Base-by-base conservation (phyloP, 2,888 invertebrate genomes). In the Dione vanillae region DNA sequence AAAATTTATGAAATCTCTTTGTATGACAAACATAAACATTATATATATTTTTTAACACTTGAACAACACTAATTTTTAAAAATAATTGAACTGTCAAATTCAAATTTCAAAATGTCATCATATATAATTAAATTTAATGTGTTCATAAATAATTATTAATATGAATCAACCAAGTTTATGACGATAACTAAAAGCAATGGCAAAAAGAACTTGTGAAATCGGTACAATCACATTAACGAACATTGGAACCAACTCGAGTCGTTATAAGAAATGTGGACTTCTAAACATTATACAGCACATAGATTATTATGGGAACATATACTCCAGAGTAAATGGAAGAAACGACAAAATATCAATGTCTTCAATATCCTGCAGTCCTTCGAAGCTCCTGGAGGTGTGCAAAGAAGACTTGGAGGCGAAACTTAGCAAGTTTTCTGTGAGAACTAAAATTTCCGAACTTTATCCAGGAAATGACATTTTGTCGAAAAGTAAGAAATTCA, bases 271-370 rank as follows among this genome's bases (percentile, higher is more conserved):
- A 68, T 86, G 86, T 61, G 67, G 64, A 3, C 71, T 82, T 40
- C 70, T 83, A 2, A 82, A 84, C 16, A 70, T 75, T 0, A 82
- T 87, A 12, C 84, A 87, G 65, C 87, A 87, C 52, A 83, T 87
- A 0, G 86, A 88, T 68, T 85, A 87, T 10, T 82, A 77, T 41
- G 86, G 86, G 0, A 83, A 80, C 65, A 73, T 58, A 2, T 74
- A 76, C 1, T 67, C 77, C 0, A 79, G 69, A 41, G 82, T 82
- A 47, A 54, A 70, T 0, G 80, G 81, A 40, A 76, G 74, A 1
- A 76, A 67, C 2, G 76, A 67, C 0, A 58, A 70, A 0, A 11
- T 74, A 8, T 65, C 75, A 0, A 67, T 81, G 0, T 77, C 80
- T 2, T 79, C 83, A 0, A 67, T 82, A 0, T 82, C 85, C 0